A percentile compares a stretch with the other conserved stretches of the same genome.
Evolutionary conservation across 2,797 vertebrate genomes (phyloP).

Genomic region (Pogoniulus pusillus): DNA sequence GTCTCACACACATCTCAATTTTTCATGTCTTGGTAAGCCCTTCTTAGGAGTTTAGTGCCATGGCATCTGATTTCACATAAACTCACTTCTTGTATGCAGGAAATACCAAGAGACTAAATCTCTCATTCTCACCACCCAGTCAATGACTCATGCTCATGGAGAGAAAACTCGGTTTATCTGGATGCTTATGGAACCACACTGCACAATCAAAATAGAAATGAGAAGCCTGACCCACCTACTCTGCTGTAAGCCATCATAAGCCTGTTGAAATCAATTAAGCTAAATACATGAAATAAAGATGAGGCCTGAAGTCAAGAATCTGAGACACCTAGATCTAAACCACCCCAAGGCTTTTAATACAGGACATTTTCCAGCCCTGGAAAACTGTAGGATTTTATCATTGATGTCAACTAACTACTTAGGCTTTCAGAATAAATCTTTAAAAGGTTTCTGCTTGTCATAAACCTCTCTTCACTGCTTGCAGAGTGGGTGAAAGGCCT

Average conservation of each 20-base stretch:
- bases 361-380: background rate
- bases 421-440: background rate
- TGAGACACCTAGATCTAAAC: constrained; percentile 12
- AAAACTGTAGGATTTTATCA: background rate
- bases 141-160: background rate
- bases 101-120: background rate
- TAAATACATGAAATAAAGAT: constrained; percentile 30
- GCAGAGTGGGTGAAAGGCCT: constrained; percentile 3
- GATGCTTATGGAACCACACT: background rate
- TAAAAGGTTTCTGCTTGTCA: background rate
- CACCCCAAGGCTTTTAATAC: background rate
- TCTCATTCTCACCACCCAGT: background rate
- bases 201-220: background rate
- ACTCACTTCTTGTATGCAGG: background rate
- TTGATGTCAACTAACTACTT: background rate
- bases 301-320: constrained; percentile 26
- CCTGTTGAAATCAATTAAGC: constrained; percentile 3
- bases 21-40: background rate
- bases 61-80: background rate
- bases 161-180: background rate
- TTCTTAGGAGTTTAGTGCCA: background rate
- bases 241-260: background rate
- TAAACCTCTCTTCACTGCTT: background rate
- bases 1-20: fast-evolving
- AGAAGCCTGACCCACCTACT: background rate